Conservation (phyloP, 2,113 vertebrate species). For the Eupsittula cactorum region DNA sequence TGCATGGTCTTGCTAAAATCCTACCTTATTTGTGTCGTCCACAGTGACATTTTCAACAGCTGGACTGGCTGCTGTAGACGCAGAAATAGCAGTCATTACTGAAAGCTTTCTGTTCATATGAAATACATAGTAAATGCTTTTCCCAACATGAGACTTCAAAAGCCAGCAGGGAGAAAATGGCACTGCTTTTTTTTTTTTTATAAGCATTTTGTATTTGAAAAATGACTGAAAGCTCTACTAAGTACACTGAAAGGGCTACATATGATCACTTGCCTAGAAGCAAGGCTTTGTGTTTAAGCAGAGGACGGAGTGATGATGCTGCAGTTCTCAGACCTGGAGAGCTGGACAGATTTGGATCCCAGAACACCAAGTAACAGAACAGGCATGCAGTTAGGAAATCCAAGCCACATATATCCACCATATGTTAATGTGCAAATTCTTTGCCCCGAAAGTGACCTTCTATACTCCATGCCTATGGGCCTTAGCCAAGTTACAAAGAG, state of each 20-base stretch:
- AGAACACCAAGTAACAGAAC: background rate
- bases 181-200: background rate
- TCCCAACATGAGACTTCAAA: background rate
- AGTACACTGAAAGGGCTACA: background rate
- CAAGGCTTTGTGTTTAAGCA: background rate
- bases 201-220: background rate
- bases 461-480: background rate
- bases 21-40: background rate
- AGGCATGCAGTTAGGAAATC: background rate
- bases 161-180: conserved; percentile 10
- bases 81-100: background rate
- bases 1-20: background rate
- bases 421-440: background rate
- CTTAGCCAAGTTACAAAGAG: background rate
- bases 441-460: background rate
- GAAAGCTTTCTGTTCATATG: background rate
- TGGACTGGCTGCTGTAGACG: background rate
- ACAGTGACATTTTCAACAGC: conserved; percentile 8
- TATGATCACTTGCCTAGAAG: background rate
- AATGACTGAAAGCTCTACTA: background rate
- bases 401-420: background rate
- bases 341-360: background rate
- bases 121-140: background rate
- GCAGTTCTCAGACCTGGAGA: background rate
- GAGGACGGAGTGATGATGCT: background rate